phyloP scores from a whole-genome alignment of 2,797 vertebrate genomes.

The Lepus oiostolus region DNA sequence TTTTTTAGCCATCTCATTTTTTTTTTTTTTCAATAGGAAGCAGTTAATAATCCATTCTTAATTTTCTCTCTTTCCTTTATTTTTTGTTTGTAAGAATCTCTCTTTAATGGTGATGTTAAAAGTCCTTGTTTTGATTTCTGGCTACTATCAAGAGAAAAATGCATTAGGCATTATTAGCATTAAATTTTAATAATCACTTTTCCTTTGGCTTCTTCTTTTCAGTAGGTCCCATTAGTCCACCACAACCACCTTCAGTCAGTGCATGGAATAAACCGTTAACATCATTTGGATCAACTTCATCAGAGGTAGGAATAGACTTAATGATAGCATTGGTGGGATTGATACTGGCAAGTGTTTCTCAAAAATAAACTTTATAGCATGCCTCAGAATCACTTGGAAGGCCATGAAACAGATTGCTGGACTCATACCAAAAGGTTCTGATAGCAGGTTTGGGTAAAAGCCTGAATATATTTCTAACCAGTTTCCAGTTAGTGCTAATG shows the following conservation, averaged over 20 bases:
- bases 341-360: background rate
- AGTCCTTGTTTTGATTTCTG: background rate
- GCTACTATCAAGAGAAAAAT: background rate
- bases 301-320: slow-evolving; percentile 91
- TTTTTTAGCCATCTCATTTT: background rate
- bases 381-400: background rate
- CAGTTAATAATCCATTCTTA: slow-evolving; percentile 6
- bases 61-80: background rate
- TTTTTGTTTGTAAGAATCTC: background rate
- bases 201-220: slow-evolving; percentile 71
- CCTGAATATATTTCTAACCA: background rate
- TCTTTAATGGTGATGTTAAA: background rate
- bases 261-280: slow-evolving; percentile 99
- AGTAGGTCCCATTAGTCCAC: slow-evolving; percentile 99
- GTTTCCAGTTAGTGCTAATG: background rate
- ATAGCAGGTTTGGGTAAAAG: background rate
- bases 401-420: background rate
- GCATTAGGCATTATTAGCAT: background rate
- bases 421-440: background rate
- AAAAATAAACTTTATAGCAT: background rate
- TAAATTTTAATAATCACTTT: background rate
- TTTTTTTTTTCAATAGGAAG: slow-evolving; percentile 14
- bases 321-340: background rate
- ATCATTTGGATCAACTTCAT: slow-evolving; percentile 94
- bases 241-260: slow-evolving; percentile 97